Percentiles rank a stretch among this genome's conserved stretches.
Evolutionary conservation across 1,140 invertebrate species (phyloP).

Genomic region (honey bee (Apis mellifera)): Amel_HAv3.1 CM009943.2:6827001-6827500

Average conservation of each 20-base stretch:
- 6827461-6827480: slow-evolving; percentile 22
- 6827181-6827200: background rate
- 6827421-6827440: slow-evolving; percentile 20
- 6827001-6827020: too few species aligned
- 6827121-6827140: too few species aligned
- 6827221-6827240: background rate
- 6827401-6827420: slow-evolving; percentile 16
- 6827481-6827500: slow-evolving; percentile 36
- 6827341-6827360: background rate
- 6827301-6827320: slow-evolving; percentile 1
- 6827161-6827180: background rate
- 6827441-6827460: slow-evolving; percentile 18
- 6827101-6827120: too few species aligned
- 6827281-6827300: background rate
- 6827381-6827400: background rate
- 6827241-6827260: too few species aligned
- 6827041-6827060: too few species aligned
- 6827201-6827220: background rate
- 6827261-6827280: slow-evolving; percentile 3
- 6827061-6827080: too few species aligned
- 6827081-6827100: too few species aligned
- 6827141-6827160: too few species aligned
- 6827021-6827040: too few species aligned
- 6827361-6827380: background rate
- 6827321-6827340: background rate